Evolutionary conservation across 2,888 invertebrate genomes (phyloP).

Genomic region (Cheilosia vernalis): DNA sequence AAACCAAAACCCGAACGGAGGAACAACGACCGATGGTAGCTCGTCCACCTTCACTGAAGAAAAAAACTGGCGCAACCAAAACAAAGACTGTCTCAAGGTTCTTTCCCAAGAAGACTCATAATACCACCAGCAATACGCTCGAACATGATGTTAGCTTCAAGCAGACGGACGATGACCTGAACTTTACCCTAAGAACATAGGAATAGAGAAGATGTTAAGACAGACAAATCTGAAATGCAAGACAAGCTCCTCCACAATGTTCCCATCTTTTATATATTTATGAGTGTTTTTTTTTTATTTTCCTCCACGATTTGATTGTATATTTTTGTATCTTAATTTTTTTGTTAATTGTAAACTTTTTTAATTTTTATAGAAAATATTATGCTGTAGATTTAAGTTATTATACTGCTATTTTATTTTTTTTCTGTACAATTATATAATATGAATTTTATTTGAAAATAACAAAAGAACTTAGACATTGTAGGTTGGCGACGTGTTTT

Average conservation of each 20-base stretch:
- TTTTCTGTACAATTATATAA: conserved; percentile 35
- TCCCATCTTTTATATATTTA: conserved; percentile 27
- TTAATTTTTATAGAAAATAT: not conserved
- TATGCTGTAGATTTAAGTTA: conserved; percentile 39
- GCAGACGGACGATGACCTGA: conserved; percentile 48
- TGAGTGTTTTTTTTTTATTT: conserved; percentile 22
- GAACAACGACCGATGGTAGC: conserved; percentile 40
- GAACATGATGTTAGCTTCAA: conserved; percentile 51
- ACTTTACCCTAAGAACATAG: conserved; percentile 57
- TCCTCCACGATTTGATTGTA: conserved; percentile 26
- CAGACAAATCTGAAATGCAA: conserved; percentile 32
- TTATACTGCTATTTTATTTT: conserved; percentile 36
- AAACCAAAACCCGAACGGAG: conserved; percentile 29
- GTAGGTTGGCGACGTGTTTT: not conserved
- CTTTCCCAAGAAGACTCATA: conserved; percentile 45
- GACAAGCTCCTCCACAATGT: conserved; percentile 28
- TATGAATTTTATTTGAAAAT: conserved; percentile 42
- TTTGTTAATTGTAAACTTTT: not conserved
- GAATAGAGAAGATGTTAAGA: conserved; percentile 20
- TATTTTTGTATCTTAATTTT: conserved; percentile 39
- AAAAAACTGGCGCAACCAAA: conserved; percentile 28
- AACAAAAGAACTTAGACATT: conserved; percentile 21
- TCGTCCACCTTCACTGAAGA: conserved; percentile 35
- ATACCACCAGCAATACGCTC: conserved; percentile 32
- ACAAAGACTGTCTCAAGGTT: conserved; percentile 47